These are phyloP conservation scores for Piprites chloris DNA, from an alignment of 2,113 vertebrate genomes.

Conservation along the genomic window DNA sequence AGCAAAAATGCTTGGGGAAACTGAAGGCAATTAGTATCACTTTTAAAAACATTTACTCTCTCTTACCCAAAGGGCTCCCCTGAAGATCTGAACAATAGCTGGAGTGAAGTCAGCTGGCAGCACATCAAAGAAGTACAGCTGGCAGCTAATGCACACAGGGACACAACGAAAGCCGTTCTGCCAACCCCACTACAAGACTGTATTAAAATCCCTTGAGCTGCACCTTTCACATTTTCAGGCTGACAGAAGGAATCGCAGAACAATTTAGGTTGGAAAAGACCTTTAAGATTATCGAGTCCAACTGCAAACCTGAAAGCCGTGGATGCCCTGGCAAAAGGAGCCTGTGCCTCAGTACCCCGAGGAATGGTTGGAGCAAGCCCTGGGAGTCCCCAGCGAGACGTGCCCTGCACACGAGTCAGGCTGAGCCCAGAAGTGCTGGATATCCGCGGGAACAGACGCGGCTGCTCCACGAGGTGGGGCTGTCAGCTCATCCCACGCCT, in stretches of 20 bases:
- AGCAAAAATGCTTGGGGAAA: not conserved
- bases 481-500: not conserved
- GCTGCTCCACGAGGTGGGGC: not conserved
- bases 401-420: fast-evolving
- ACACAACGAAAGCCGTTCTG: not conserved
- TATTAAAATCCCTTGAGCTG: not conserved
- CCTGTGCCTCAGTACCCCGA: too few relatives aligned
- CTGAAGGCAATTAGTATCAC: not conserved
- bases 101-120: not conserved
- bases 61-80: not conserved
- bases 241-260: not conserved
- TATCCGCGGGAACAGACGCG: fast-evolving
- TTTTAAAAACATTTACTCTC: not conserved
- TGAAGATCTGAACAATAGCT: not conserved
- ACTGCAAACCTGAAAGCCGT: not conserved
- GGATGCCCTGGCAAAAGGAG: not conserved
- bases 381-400: fast-evolving
- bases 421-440: not conserved
- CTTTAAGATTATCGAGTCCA: not conserved
- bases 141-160: not conserved
- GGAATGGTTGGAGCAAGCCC: too few relatives aligned
- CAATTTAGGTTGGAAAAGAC: not conserved
- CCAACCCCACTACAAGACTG: not conserved
- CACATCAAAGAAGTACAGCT: not conserved
- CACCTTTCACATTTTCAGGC: not conserved